Base-by-base conservation (phyloP, 92 coral and sea anemone species). In the Zoanthus solanderi region DNA sequence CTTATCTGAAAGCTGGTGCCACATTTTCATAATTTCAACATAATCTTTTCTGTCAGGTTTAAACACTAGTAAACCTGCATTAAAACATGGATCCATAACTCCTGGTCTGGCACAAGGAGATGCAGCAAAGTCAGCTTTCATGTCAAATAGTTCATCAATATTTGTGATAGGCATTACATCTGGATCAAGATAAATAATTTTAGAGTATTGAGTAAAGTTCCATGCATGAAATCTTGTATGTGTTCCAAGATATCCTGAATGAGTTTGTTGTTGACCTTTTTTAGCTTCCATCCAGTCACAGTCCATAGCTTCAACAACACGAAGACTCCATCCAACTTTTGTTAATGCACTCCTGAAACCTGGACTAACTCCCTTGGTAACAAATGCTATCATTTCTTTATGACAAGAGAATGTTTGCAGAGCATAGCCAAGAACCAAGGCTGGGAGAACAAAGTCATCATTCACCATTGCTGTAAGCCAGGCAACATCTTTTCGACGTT, bases 211-310 rank as follows among this genome's bases (percentile, higher is more conserved):
- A 7, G 98, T 96, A 87, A 88, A 96, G 31, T 91, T 86, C 98
- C 98, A 95, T 8, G 96, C 96, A 86, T 94, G 97, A 72, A 95
- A 95, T 69, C 98, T 84, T 6, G 98, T 96, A 72, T 96, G 98
- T 29, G 98, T 96, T 7, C 98, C 98, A 8, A 92, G 88, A 46
- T 88, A 88, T 37, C 96, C 96, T 12, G 68, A 57, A 76, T 85
- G 91, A 28, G 81, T 80, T 68, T 83, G 78, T 79, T 72, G 66
- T 52, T 73, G 34, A 8, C 93, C 91, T 61, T 89, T 52, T 60
- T 79, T 91, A 46, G 44, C 67, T 31, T 96, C 95, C 90, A 96
- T 91, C 98, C 98, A 96, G 71, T 96, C 88, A 46, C 98, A 96
- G 83, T 96, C 98, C 90, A 96, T 85, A 16, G 91, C 90, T 83